Evolutionary conservation across 2,797 vertebrate species (phyloP).

Genomic region (Streptopelia turtur): DNA sequence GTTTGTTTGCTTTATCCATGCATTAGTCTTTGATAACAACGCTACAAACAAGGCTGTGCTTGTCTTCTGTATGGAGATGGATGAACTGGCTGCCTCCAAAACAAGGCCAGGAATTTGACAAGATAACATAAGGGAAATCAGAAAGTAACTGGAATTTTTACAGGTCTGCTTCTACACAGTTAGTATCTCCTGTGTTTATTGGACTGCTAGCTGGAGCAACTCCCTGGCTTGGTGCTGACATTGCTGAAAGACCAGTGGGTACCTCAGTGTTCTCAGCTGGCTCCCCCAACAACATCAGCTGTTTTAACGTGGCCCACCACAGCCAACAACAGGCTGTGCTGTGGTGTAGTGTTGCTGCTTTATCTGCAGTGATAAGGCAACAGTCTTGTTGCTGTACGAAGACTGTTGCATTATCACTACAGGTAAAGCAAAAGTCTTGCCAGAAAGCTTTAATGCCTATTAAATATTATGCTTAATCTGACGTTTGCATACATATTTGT

Average conservation of each 20-base stretch:
- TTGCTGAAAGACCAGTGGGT: not conserved
- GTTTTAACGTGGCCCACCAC: not conserved
- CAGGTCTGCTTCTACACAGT: not conserved
- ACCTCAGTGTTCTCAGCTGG: not conserved
- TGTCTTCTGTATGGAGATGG: conserved; percentile 69
- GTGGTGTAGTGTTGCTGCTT: not conserved
- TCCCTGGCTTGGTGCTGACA: not conserved
- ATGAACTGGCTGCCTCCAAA: conserved; percentile 22
- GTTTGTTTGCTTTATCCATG: conserved; percentile 59
- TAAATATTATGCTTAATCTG: not conserved
- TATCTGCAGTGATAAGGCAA: not conserved
- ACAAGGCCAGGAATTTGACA: conserved; percentile 39
- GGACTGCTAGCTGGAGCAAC: not conserved
- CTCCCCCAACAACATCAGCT: not conserved
- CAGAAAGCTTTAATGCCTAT: not conserved
- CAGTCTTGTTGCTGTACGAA: not conserved
- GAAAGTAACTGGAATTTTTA: conserved; percentile 48
- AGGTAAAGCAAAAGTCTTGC: not conserved
- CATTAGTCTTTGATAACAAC: conserved; percentile 52
- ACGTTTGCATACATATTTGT: not conserved
- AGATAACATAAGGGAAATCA: conserved; percentile 54
- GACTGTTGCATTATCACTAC: not conserved
- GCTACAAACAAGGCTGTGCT: conserved; percentile 26
- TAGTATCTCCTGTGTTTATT: not conserved
- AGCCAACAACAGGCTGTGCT: not conserved